Percentiles rank a stretch among this genome's conserved stretches.
These are phyloP conservation scores for Homarus gammarus DNA, from an alignment of 2,888 invertebrate genomes.

Conservation along the genomic window DNA sequence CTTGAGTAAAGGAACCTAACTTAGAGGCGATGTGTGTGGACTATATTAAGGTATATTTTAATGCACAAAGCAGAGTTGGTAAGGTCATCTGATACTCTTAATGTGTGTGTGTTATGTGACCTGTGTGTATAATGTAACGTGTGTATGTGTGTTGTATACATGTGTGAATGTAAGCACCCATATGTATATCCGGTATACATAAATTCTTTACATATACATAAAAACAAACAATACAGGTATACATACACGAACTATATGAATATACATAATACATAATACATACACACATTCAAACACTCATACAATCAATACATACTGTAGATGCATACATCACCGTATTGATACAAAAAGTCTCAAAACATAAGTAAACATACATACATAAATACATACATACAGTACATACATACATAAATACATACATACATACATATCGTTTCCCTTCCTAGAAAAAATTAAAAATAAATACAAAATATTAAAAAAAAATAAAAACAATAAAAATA, in stretches of 20 bases:
- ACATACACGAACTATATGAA: background rate
- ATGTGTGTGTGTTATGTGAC: background rate
- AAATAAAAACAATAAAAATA: too few species aligned
- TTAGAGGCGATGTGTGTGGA: too few species aligned
- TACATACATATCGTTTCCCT: too few species aligned
- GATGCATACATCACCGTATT: too few species aligned
- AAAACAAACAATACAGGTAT: background rate
- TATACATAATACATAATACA: background rate
- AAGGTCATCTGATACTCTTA: conserved; percentile 5
- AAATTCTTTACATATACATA: background rate
- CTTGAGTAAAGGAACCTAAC: too few species aligned
- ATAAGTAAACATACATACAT: too few species aligned
- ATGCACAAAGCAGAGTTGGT: background rate
- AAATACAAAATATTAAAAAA: too few species aligned
- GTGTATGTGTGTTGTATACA: conserved; percentile 9
- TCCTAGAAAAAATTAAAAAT: too few species aligned
- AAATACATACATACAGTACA: background rate
- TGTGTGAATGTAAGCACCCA: background rate
- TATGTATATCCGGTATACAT: background rate
- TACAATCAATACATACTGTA: too few species aligned
- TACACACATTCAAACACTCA: background rate
- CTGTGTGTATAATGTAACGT: background rate
- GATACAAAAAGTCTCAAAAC: too few species aligned
- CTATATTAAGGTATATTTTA: background rate
- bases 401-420: conserved; percentile 14